phyloP scores from a whole-genome alignment of 2,113 vertebrate species.

The Acanthisitta chloris region DNA sequence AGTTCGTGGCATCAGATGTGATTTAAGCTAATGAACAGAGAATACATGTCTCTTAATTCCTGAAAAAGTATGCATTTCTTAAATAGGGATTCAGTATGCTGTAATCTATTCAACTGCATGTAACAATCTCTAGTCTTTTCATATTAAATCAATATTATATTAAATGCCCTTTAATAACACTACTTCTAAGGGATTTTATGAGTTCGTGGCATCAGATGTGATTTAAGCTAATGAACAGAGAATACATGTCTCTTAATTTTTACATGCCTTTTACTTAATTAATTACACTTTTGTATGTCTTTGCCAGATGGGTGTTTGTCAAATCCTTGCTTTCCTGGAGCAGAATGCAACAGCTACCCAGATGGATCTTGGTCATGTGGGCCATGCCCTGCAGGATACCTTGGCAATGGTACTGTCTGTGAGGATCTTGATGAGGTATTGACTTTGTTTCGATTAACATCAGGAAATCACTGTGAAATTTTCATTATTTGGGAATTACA shows the following conservation, averaged over 20 bases:
- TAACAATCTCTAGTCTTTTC: not conserved
- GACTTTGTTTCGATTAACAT: not conserved
- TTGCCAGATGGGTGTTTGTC: constrained; percentile 92
- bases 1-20: too few species aligned
- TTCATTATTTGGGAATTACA: not conserved
- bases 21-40: too few species aligned
- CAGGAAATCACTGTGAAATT: not conserved
- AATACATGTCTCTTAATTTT: not conserved
- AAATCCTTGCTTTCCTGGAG: constrained; percentile 93
- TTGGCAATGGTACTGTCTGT: constrained; percentile 90
- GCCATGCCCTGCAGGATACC: constrained; percentile 87
- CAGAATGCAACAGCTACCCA: constrained; percentile 87
- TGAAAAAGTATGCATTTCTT: not conserved
- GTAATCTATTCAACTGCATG: not conserved
- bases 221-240: not conserved
- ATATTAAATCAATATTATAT: not conserved
- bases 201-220: not conserved
- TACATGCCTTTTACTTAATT: not conserved
- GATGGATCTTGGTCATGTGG: constrained; percentile 97
- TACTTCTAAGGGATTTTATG: not conserved
- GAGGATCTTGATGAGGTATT: constrained; percentile 94
- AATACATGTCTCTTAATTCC: too few species aligned
- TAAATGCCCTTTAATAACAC: not conserved
- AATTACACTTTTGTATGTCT: not conserved
- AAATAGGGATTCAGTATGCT: not conserved